phyloP scores from a whole-genome alignment of 2,113 vertebrate genomes.

The Lutjanus erythropterus region DNA sequence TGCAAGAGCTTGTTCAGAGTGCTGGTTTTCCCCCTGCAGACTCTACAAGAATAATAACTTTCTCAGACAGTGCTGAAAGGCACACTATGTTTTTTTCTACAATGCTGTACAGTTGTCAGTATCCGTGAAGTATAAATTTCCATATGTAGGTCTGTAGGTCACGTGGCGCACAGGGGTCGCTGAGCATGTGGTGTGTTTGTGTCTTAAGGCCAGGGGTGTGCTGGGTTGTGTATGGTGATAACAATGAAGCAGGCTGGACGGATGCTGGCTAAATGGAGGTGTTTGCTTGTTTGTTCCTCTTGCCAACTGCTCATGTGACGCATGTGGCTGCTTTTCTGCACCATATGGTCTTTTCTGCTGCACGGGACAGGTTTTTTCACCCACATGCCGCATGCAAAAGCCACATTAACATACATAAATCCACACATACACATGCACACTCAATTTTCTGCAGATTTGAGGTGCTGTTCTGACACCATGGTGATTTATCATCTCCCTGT shows the following conservation, averaged over 20 bases:
- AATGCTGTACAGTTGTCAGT: neutral
- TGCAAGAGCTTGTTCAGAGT: neutral
- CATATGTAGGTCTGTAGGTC: constrained; percentile 70
- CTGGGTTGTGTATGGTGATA: constrained; percentile 52
- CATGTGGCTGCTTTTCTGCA: constrained; percentile 35
- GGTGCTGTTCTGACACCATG: constrained; percentile 23
- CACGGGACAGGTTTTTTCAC: constrained; percentile 21
- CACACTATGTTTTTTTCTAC: neutral
- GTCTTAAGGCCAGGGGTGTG: constrained; percentile 45
- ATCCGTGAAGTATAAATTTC: constrained; percentile 29
- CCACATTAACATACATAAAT: constrained; percentile 36
- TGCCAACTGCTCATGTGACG: constrained; percentile 58
- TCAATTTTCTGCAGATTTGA: constrained; percentile 43
- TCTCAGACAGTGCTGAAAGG: neutral
- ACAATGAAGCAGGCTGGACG: constrained; percentile 43
- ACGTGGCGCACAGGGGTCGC: constrained; percentile 32
- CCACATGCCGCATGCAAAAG: constrained; percentile 30
- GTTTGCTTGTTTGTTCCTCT: constrained; percentile 64
- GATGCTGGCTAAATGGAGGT: constrained; percentile 66
- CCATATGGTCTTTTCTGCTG: constrained; percentile 75
- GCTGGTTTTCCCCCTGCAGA: neutral
- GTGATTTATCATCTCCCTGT: constrained; percentile 59
- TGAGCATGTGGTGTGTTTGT: constrained; percentile 45
- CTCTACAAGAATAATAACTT: neutral
- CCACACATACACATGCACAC: constrained; percentile 6